These are phyloP conservation scores for Gymnorhina tibicen DNA, from an alignment of 2,113 vertebrate species.

Conservation along the genomic window DNA sequence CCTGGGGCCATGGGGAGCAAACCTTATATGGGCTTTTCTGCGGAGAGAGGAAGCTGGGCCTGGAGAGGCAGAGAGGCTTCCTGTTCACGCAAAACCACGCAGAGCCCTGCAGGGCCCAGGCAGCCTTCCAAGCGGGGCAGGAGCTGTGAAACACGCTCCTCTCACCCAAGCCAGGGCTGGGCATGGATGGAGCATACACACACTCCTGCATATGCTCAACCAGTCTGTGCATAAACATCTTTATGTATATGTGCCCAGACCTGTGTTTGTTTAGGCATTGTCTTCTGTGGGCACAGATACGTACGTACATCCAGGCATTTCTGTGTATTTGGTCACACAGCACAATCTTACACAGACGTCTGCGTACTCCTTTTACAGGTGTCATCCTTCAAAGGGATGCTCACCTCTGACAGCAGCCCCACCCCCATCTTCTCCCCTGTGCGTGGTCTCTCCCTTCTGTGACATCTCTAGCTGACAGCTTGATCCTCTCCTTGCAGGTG, in stretches of 20 bases:
- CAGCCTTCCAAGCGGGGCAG: background rate
- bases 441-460: background rate
- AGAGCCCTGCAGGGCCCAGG: background rate
- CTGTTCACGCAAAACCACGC: conserved; percentile 53
- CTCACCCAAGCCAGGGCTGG: background rate
- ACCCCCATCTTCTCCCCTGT: background rate
- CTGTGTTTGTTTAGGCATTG: background rate
- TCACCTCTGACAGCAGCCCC: background rate
- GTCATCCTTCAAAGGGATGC: background rate
- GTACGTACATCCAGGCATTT: accelerated
- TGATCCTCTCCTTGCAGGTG: conserved; percentile 57
- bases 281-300: background rate
- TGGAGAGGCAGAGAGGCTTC: conserved; percentile 44
- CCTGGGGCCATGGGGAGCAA: background rate
- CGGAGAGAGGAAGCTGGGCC: conserved; percentile 62
- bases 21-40: conserved; percentile 73
- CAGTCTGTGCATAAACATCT: background rate
- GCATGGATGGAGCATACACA: background rate
- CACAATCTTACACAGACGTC: background rate
- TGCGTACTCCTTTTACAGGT: accelerated
- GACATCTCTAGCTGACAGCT: background rate
- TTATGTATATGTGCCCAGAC: background rate
- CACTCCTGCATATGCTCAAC: background rate
- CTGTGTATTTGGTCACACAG: background rate
- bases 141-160: background rate